Conservation (phyloP, 2,888 invertebrate species). For the Chrysina gloriosa region DNA sequence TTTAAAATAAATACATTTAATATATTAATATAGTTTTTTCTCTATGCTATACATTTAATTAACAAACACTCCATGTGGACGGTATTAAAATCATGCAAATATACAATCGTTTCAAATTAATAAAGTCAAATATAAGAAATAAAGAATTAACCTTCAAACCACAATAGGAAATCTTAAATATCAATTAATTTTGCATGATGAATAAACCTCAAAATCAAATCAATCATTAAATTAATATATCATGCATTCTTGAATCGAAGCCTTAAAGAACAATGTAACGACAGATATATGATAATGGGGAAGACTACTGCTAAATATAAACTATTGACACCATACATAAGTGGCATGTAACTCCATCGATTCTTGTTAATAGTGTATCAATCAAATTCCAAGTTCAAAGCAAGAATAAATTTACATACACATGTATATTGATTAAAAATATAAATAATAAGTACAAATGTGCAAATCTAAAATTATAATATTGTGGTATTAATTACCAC, state of each 20-base stretch:
- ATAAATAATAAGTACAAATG: constrained; percentile 30
- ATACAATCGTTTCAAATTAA: constrained; percentile 10
- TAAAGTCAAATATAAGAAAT: neutral
- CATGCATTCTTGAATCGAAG: neutral
- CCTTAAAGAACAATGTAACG: neutral
- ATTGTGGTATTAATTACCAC: constrained; percentile 10
- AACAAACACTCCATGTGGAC: constrained; percentile 33
- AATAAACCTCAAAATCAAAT: neutral
- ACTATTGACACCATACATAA: neutral
- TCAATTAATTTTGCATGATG: neutral
- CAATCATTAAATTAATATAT: neutral
- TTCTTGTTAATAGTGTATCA: neutral
- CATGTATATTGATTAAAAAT: constrained; percentile 23
- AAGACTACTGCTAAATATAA: neutral
- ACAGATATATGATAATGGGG: neutral
- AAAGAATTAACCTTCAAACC: neutral
- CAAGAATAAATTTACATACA: neutral
- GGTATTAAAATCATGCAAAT: constrained; percentile 32
- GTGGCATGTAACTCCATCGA: neutral
- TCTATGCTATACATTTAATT: constrained; percentile 17
- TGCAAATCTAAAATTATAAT: constrained; percentile 16
- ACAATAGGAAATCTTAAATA: neutral
- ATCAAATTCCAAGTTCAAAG: neutral
- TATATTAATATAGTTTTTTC: constrained; percentile 29
- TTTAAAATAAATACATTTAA: constrained; percentile 35